Percentiles rank a stretch among this genome's conserved stretches.
phyloP scores from a whole-genome alignment of 2,113 vertebrate genomes.

The Solea senegalensis region DNA sequence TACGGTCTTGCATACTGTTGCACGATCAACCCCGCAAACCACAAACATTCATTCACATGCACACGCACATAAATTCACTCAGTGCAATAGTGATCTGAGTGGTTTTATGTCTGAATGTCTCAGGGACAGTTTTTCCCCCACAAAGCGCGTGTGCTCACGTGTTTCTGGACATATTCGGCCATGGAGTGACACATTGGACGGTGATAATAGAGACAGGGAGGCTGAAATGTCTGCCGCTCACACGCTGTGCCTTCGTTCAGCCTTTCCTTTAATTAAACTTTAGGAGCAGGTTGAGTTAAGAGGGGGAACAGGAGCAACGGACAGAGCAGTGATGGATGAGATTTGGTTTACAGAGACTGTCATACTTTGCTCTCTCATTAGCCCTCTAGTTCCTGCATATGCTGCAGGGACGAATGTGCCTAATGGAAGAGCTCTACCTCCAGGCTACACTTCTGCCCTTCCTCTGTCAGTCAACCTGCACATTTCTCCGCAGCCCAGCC shows the following conservation, averaged over 20 bases:
- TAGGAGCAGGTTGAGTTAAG: conserved; percentile 12
- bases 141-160: neutral
- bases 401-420: conserved; percentile 13
- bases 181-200: neutral
- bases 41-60: conserved; percentile 15
- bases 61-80: conserved; percentile 19
- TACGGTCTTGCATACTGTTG: conserved; percentile 40
- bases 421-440: conserved; percentile 20
- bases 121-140: neutral
- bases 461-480: conserved; percentile 13
- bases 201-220: neutral
- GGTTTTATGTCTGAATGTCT: conserved; percentile 9
- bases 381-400: conserved; percentile 2
- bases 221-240: conserved; percentile 13
- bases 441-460: conserved; percentile 4
- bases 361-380: conserved; percentile 47
- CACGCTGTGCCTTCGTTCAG: conserved; percentile 11
- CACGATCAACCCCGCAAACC: conserved; percentile 2
- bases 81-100: conserved; percentile 39
- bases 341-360: conserved; percentile 38
- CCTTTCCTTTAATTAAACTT: conserved; percentile 58
- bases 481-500: neutral
- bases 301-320: conserved; percentile 7
- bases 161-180: neutral
- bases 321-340: conserved; percentile 44